Conservation (phyloP, 2,113 vertebrate genomes). For the Suricata suricatta region DNA sequence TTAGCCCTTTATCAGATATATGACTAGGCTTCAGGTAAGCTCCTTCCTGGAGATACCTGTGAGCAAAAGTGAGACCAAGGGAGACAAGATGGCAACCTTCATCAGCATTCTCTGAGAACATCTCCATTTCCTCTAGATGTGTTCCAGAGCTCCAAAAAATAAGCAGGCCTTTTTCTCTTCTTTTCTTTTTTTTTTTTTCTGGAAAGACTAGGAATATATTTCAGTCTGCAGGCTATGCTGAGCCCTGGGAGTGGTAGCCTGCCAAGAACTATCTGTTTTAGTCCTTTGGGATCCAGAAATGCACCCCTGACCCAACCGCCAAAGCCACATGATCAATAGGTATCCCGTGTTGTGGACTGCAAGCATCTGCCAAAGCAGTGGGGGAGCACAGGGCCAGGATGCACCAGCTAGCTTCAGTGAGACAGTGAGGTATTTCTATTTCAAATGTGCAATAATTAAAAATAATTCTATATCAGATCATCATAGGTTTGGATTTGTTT, state of each 20-base stretch:
- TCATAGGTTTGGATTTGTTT: not conserved
- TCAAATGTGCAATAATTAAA: not conserved
- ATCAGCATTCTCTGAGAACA: not conserved
- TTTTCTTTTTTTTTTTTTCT: not conserved
- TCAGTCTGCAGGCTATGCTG: not conserved
- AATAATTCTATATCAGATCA: not conserved
- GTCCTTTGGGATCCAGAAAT: not conserved
- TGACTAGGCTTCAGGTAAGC: not conserved
- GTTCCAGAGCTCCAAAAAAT: not conserved
- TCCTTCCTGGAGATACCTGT: not conserved
- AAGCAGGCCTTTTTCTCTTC: not conserved
- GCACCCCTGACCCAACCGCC: not conserved
- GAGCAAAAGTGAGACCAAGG: not conserved
- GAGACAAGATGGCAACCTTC: not conserved
- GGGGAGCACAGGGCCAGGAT: not conserved
- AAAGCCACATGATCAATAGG: not conserved
- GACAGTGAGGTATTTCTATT: not conserved
- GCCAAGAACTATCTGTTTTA: not conserved
- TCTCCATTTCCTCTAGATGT: not conserved
- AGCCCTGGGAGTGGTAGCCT: not conserved
- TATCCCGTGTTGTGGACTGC: not conserved
- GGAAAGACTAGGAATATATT: not conserved
- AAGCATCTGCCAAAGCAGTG: not conserved
- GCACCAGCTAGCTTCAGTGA: not conserved
- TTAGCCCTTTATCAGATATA: not conserved